Evolutionary conservation across 2,888 invertebrate species (phyloP), one percentile per base, ranked within the genome.

Genomic region (Piscicola geometra): DNA sequence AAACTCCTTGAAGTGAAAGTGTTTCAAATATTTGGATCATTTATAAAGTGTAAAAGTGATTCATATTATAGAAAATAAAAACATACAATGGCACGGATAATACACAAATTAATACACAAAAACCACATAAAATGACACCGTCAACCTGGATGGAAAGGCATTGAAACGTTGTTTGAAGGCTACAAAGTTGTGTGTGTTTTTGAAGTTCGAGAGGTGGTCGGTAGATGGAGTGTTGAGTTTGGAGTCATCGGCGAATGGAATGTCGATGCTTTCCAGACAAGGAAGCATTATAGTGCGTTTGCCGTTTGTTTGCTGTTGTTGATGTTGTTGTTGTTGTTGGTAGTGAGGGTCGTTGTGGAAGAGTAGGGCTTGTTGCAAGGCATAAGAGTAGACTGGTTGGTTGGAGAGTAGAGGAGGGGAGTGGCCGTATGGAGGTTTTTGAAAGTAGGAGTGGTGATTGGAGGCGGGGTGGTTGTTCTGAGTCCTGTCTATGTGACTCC

Each of bases 171-270:
- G 76, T 33, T 69, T 41, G 47, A 69, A 67, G 56, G 71, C 75
- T n/a, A 70, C 52, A 36, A 76, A 50, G 66, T 73, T 66, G 25
- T 77, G 75, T 30, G 78, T 41, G 68, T 78, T 76, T 36, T 80
- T 86, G 81, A 81, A 81, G 76, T 78, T 79, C 77, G 74, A 76
- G 64, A 78, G 74, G 52, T 79, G 96, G 88, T 96, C 96, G 80
- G 94, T 94, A 92, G 95, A 94, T 75, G 97, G 97, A 79, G 96
- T 97, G 78, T 94, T 75, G n/a, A 74, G 66, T 1, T 60, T 75
- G 3, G 78, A 78, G 70, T 76, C 75, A 32, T 78, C 78, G 28
- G 76, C 76, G 52, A 41, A 78, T 15, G 78, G 78, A 60, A 78
- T 75, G 69, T 77, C 77, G 28, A 77, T 71, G 36, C 76, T 77